phyloP scores from a whole-genome alignment of 2,113 vertebrate genomes.

The Propithecus coquereli region DNA sequence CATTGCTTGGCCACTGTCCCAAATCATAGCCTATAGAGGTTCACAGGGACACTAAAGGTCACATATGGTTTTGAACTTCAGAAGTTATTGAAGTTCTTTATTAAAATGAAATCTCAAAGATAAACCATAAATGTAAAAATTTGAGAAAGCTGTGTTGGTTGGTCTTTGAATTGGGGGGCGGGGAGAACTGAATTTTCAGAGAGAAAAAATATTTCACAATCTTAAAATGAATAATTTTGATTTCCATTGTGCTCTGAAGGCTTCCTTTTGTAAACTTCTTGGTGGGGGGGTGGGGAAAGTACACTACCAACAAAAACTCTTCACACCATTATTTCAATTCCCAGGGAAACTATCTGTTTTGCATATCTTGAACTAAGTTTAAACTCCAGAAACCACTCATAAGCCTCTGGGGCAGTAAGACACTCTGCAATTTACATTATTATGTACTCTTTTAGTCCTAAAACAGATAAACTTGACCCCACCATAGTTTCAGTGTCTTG shows the following conservation, averaged over 20 bases:
- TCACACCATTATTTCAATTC: not conserved
- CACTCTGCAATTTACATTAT: not conserved
- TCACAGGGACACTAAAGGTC: not conserved
- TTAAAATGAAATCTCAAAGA: slow-evolving; percentile 28
- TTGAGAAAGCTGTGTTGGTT: not conserved
- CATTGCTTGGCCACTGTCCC: not conserved
- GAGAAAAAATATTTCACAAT: not conserved
- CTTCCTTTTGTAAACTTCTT: not conserved
- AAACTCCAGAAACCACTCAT: not conserved
- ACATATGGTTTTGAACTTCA: not conserved
- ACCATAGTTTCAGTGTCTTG: not conserved
- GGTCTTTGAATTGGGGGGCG: not conserved
- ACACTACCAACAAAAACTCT: not conserved
- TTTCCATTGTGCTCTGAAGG: not conserved
- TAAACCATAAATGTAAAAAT: not conserved
- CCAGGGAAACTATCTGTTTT: not conserved
- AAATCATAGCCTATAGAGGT: not conserved
- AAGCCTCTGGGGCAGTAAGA: not conserved
- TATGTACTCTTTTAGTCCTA: not conserved
- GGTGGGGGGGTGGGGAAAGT: not conserved
- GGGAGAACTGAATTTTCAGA: not conserved
- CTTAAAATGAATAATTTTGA: not conserved
- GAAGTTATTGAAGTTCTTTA: not conserved
- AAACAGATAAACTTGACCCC: not conserved
- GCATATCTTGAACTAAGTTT: not conserved